Evolutionary conservation across 2,113 vertebrate genomes (phyloP).

Genomic region (Aegotheles bennettii): DNA sequence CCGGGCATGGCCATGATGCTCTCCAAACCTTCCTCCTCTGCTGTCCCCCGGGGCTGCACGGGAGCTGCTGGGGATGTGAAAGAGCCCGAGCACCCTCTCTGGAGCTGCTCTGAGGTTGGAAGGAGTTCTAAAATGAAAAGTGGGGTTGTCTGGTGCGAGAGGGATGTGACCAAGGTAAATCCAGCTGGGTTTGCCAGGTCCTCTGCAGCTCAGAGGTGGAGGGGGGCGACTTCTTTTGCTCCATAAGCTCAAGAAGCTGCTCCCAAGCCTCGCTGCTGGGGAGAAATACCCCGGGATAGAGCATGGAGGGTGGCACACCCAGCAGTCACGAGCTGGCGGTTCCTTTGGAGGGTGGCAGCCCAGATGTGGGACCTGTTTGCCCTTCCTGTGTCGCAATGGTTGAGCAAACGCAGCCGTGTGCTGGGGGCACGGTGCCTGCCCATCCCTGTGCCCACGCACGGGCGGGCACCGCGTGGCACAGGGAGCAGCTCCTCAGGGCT

Average conservation of each 20-base stretch:
- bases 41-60: not conserved
- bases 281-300: not conserved
- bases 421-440: not conserved
- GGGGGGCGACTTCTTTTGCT: not conserved
- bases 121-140: not conserved
- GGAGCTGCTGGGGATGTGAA: not conserved
- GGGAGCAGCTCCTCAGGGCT: not conserved
- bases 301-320: not conserved
- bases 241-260: not conserved
- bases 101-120: not conserved
- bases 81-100: not conserved
- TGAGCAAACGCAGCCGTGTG: not conserved
- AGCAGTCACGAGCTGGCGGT: not conserved
- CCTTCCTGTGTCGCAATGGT: not conserved
- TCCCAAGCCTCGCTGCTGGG: not conserved
- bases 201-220: not conserved
- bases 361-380: not conserved
- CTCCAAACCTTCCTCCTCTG: not conserved
- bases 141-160: not conserved
- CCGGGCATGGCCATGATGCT: not conserved
- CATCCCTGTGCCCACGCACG: rapidly evolving
- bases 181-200: not conserved
- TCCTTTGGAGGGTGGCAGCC: not conserved
- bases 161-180: not conserved
- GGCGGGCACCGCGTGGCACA: rapidly evolving